Evolutionary conservation across 2,797 vertebrate genomes (phyloP), one percentile per base, ranked within the genome.

Genomic region (Poecilia velifera): DNA sequence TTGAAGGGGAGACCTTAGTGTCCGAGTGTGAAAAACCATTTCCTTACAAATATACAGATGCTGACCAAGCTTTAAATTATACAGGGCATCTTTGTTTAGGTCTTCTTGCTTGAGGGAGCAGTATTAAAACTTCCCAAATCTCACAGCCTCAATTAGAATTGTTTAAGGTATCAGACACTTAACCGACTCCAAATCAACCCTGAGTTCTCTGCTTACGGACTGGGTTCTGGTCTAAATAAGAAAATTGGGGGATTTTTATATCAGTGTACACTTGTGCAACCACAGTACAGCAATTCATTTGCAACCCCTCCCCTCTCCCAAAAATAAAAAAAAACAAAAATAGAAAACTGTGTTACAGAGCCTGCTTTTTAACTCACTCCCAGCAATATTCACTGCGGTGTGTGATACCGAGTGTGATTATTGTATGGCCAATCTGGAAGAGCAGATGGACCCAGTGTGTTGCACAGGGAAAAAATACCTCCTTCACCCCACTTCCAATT

Each of bases 361-460:
- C 66, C 43, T 88, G 76, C 90, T 88, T 86, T 85, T 91, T 92
- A 91, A 90, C 85, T 93, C 88, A 81, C 87, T 91, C 84, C 83
- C 78, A 84, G 83, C 78, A 78, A 89, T 89, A 85, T 92, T 87
- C 85, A 85, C 89, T 88, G 90, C 86, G 91, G 87, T 88, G 90
- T 88, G 85, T 79, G 82, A 89, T 89, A 80, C 85, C 87, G 82
- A 89, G 89, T 86, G 90, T 88, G 86, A 88, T 71, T 90, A 92
- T 88, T 90, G 91, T 92, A 91, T 83, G 88, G 92, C 86, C 94
- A 95, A 93, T 95, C 94, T 95, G 95, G 89, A 88, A 43, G 77
- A 93, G 90, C 95, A 95, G 95, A 96, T 95, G 93, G 95, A 92
- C 93, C 82, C 95, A 93, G 93, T 94, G 91, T 94, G 94, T 84